Evolutionary conservation across 2,797 vertebrate genomes (phyloP), one percentile per base, ranked within the genome.

Genomic region (Hirundo rustica): DNA sequence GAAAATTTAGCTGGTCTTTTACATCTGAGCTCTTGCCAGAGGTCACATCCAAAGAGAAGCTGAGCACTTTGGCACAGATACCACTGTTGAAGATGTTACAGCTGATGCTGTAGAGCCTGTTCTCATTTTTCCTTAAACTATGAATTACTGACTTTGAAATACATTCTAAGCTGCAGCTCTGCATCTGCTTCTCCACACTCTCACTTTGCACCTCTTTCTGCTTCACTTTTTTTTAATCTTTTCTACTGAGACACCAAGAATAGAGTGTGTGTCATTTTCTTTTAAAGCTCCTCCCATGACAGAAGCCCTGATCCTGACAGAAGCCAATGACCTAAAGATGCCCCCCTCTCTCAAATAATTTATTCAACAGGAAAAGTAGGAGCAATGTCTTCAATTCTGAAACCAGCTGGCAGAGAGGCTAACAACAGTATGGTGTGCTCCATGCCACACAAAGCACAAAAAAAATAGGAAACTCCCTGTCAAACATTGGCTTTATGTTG

Each of bases 311-410:
- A 78, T 15, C 27, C 26, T 65, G 50, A 48, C 38, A 38, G 38
- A 38, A 38, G 38, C 20, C 55, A 61, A 29, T 14, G 36, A 53
- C 48, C 45, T 25, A 5, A 77, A 74, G 36, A 71, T 45, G 34
- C 9, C 21, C 9, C 22, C 13, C 15, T 22, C 36, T 80, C 45
- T 50, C 53, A 79, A 44, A 65, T 7, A 76, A 58, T 14, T 66
- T 5, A 0, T 48, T 67, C 54, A 65, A 34, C 2, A 71, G 30
- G 22, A 38, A 64, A 78, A 88, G 40, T 10, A 58, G 78, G 42
- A 75, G 32, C 30, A 64, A 25, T 0, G 0, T 18, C 60, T 64
- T n/a, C 32, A 23, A 6, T 4, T 42, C 74, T 23, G 32, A 75
- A 82, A 26, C 4, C 62, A 78, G 42, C 10, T 42, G 54, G 21